phyloP scores from a whole-genome alignment of 2,113 vertebrate species.

The Tragelaphus scriptus region DNA sequence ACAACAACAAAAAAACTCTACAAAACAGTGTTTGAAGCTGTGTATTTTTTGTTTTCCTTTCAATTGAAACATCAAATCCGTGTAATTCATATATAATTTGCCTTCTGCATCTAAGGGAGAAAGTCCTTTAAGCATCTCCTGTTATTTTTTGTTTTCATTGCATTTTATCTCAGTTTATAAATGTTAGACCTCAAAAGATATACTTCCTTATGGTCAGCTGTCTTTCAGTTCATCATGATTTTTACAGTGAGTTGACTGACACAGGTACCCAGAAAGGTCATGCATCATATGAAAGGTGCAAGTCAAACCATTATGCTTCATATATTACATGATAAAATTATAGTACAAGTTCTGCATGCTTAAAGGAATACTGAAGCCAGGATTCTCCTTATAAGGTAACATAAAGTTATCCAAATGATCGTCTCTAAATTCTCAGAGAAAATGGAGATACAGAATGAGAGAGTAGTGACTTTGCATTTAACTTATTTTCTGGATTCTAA shows the following conservation, averaged over 20 bases:
- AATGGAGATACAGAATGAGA: not conserved
- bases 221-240: conserved; percentile 12
- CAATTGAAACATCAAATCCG: conserved; percentile 50
- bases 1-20: conserved; percentile 25
- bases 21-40: conserved; percentile 73
- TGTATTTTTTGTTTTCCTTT: conserved; percentile 33
- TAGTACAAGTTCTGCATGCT: not conserved
- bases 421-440: conserved; percentile 26
- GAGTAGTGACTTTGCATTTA: conserved; percentile 40
- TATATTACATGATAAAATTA: not conserved
- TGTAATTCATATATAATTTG: conserved; percentile 62
- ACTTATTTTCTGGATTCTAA: conserved; percentile 36
- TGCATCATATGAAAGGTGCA: not conserved
- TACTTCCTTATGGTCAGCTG: conserved; percentile 46
- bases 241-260: conserved; percentile 33
- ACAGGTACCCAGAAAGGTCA: not conserved
- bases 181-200: conserved; percentile 40
- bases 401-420: not conserved
- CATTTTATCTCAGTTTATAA: conserved; percentile 52
- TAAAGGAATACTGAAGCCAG: not conserved
- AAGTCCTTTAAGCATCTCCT: conserved; percentile 59
- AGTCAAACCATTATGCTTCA: not conserved
- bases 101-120: conserved; percentile 57
- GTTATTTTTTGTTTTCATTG: conserved; percentile 48
- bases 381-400: conserved; percentile 1